These are phyloP conservation scores for Pandion haliaetus DNA, from an alignment of 2,113 vertebrate species.

Conservation along the genomic window DNA sequence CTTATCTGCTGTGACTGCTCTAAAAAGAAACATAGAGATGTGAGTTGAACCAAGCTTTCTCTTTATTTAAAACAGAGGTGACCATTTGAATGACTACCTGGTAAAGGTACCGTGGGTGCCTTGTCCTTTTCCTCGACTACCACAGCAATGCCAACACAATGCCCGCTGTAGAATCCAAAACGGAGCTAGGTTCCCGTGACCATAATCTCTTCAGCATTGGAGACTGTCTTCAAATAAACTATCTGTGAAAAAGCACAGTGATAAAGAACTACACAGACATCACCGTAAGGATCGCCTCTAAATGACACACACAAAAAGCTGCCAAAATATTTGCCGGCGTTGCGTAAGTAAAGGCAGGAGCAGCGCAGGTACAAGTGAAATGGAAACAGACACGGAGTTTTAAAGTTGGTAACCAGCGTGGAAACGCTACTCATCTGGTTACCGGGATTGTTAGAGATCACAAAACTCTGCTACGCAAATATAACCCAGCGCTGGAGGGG, in stretches of 20 bases:
- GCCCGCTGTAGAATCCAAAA: neutral
- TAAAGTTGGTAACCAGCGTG: too few relatives aligned
- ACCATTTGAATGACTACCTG: neutral
- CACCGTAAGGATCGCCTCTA: neutral
- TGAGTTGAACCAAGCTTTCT: neutral
- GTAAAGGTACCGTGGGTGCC: fast-evolving
- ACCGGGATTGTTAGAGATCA: neutral
- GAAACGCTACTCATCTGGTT: neutral
- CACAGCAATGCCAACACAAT: neutral
- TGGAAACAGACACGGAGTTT: neutral
- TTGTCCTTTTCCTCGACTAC: neutral
- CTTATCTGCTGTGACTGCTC: neutral
- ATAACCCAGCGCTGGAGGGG: neutral
- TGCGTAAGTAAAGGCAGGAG: neutral
- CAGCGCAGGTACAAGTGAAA: neutral
- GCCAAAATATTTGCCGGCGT: neutral
- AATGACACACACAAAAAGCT: neutral
- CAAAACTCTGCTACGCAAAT: neutral
- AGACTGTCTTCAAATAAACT: neutral
- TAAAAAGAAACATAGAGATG: neutral
- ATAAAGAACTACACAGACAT: fast-evolving
- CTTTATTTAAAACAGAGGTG: neutral
- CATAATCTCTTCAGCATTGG: neutral
- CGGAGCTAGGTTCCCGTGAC: neutral
- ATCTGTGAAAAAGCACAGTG: neutral